Evolutionary conservation across 2,113 vertebrate genomes (phyloP).

Genomic region (Coreoperca whiteheadi): DNA sequence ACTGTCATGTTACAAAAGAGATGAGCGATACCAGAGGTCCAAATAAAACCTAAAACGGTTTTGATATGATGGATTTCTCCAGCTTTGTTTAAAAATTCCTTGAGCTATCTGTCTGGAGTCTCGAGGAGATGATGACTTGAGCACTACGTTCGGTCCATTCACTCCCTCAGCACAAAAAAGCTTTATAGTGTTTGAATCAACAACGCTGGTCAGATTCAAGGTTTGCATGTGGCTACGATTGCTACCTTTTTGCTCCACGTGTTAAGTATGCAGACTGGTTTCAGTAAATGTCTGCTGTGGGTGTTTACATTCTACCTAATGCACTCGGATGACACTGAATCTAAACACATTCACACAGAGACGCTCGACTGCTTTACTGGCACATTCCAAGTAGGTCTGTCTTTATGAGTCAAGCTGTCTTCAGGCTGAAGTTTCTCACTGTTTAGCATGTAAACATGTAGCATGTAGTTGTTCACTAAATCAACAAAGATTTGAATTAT

Average conservation of each 20-base stretch:
- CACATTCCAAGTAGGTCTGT: slow-evolving; percentile 71
- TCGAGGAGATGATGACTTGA: slow-evolving; percentile 83
- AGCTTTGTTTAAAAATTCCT: slow-evolving; percentile 96
- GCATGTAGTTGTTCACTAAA: slow-evolving; percentile 51
- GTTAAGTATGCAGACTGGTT: slow-evolving; percentile 60
- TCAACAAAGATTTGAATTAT: slow-evolving; percentile 75
- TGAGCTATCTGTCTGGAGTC: slow-evolving; percentile 90
- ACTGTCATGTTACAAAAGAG: slow-evolving; percentile 94
- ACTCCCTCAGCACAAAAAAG: slow-evolving; percentile 13
- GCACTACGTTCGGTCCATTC: slow-evolving; percentile 40
- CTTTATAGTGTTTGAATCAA: slow-evolving; percentile 51
- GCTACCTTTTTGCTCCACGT: slow-evolving; percentile 34
- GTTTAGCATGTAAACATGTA: slow-evolving; percentile 58
- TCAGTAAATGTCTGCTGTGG: slow-evolving; percentile 72
- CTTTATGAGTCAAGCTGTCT: slow-evolving; percentile 77
- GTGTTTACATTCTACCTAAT: slow-evolving; percentile 82
- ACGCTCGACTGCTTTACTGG: slow-evolving; percentile 70
- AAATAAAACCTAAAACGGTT: slow-evolving; percentile 98
- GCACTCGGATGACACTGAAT: slow-evolving; percentile 78
- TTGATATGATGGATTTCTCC: slow-evolving; percentile 96
- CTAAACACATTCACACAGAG: slow-evolving; percentile 81
- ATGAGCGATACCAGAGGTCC: slow-evolving; percentile 94
- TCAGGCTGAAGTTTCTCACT: slow-evolving; percentile 49
- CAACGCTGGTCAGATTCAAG: slow-evolving; percentile 17
- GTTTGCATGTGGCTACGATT: slow-evolving; percentile 25